Evolutionary conservation across 2,113 vertebrate genomes (phyloP).

Genomic region (Leptosomus discolor): DNA sequence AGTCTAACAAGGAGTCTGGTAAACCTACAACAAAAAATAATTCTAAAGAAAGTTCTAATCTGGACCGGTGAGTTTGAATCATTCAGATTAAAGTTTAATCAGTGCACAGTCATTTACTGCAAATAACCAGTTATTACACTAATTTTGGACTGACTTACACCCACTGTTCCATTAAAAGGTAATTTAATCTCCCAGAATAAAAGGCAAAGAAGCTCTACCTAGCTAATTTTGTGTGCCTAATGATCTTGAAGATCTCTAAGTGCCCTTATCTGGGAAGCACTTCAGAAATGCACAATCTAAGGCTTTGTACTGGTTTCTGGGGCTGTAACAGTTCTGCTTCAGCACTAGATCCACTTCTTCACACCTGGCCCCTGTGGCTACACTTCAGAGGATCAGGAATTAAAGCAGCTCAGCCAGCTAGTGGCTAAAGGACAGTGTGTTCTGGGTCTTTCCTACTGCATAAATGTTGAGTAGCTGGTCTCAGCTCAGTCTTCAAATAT

Average conservation of each 20-base stretch:
- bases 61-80: neutral
- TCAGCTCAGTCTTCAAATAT: no score
- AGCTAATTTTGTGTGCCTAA: neutral
- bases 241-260: neutral
- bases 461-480: neutral
- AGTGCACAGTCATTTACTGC: neutral
- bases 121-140: neutral
- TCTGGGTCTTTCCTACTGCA: neutral
- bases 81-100: neutral
- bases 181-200: neutral
- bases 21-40: neutral
- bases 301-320: neutral
- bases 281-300: neutral
- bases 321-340: neutral
- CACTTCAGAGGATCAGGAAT: neutral
- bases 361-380: rapidly evolving
- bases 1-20: neutral
- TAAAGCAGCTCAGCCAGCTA: neutral
- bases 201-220: neutral
- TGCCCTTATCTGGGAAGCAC: neutral
- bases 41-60: neutral
- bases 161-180: neutral
- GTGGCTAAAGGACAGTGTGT: neutral
- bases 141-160: neutral
- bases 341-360: neutral